These are phyloP conservation scores for Passer montanus DNA, from an alignment of 2,113 vertebrate species.

Conservation along the genomic window DNA sequence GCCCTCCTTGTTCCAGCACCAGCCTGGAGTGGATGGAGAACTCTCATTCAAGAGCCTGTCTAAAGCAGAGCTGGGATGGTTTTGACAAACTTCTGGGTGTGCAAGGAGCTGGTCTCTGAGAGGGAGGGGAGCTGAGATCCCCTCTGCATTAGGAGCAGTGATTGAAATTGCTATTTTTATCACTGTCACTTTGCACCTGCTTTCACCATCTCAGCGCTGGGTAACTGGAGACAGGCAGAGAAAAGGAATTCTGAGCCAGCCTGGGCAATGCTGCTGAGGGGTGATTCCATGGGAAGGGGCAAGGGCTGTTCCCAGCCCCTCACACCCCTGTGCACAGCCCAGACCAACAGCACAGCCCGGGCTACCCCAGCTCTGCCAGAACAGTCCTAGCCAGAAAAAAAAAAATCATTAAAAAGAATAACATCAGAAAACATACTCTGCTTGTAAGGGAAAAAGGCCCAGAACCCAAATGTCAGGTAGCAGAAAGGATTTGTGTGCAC, in stretches of 20 bases:
- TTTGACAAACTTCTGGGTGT: background rate
- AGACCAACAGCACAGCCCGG: background rate
- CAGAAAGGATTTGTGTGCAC: background rate
- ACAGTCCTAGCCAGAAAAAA: background rate
- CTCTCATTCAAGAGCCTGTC: accelerated
- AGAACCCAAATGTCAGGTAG: background rate
- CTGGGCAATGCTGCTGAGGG: accelerated
- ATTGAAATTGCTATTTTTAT: background rate
- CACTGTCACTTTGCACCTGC: slow-evolving; percentile 26
- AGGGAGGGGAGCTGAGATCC: background rate
- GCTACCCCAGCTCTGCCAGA: background rate
- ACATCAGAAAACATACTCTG: background rate
- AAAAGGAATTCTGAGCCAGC: background rate
- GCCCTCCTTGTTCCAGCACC: accelerated
- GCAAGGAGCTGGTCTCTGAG: background rate
- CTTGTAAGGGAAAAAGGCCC: background rate
- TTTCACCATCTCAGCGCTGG: background rate
- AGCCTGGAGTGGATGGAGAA: accelerated
- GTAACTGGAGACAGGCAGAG: background rate
- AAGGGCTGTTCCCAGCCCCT: background rate
- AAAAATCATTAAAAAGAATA: background rate
- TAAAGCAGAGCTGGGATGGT: background rate
- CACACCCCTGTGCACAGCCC: background rate
- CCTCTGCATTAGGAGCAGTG: accelerated
- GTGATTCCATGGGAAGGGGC: background rate